Evolutionary conservation across 2,113 vertebrate species (phyloP), one percentile per base, ranked within the genome.

Genomic region (Cyprinus carpio): DNA sequence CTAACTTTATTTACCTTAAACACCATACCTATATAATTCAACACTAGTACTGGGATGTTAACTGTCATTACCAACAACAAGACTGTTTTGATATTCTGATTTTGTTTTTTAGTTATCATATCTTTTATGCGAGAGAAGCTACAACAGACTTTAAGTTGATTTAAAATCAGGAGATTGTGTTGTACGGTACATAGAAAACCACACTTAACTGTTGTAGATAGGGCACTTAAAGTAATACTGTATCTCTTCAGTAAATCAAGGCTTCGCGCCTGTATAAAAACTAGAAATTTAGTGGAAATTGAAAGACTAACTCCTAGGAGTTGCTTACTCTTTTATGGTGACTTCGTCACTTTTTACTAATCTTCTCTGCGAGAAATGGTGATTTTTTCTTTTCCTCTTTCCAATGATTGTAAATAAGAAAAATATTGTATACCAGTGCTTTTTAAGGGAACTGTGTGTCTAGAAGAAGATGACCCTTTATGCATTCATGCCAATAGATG

Each of bases 361-460:
- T 99, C 97, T 99, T 99, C 98, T 99, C 98, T 99, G 97, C 97
- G 98, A 99, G 98, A 99, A 99, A 98, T 96, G 95, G 93, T 97
- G 97, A 97, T 97, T 98, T 92, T 92, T 85, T 83, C 96, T 97
- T 92, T 92, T 87, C 74, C 79, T 90, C 88, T 88, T 84, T 89
- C 89, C 89, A 96, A 95, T 95, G 91, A 95, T 93, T 98, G 97
- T 98, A 97, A 96, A 98, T 97, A 98, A 96, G 94, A 94, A 94
- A 94, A 92, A 94, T 97, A 96, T 96, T 97, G 95, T 97, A 96
- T 96, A 97, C 96, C 93, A 95, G 96, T 88, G 95, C 95, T 96
- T 96, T 89, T 90, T 93, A 93, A 95, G 93, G 90, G 93, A 93
- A 92, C 93, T 91, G 89, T 82, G 85, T 90, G 91, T 90, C 87